A percentile compares a stretch with the other conserved stretches of the same genome.
Conservation (phyloP, 2,113 vertebrate genomes). For the Callipepla squamata region DNA sequence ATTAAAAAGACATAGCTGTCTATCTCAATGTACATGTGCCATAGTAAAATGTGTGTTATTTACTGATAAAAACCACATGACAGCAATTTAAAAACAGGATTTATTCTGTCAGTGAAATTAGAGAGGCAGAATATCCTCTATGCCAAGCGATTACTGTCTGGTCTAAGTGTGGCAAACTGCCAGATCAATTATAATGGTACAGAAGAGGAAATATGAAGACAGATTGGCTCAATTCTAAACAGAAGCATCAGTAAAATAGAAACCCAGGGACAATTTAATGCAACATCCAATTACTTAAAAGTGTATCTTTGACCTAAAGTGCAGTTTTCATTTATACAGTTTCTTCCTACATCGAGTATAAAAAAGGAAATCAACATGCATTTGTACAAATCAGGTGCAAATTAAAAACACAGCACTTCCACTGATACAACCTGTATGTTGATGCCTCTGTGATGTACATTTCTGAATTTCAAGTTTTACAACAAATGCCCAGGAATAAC, state of each 20-base stretch:
- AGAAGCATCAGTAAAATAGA: constrained; percentile 70
- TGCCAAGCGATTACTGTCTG: constrained; percentile 65
- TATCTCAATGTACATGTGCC: constrained; percentile 57
- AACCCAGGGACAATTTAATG: constrained; percentile 73
- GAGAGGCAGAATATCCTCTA: constrained; percentile 66
- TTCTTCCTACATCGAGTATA: not conserved
- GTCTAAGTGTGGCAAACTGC: constrained; percentile 56
- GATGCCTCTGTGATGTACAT: not conserved
- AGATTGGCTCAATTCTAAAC: constrained; percentile 76
- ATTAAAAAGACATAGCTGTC: constrained; percentile 63
- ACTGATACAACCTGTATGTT: not conserved
- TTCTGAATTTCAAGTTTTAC: not conserved
- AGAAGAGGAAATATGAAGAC: constrained; percentile 79
- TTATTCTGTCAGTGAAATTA: constrained; percentile 77
- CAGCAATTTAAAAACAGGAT: constrained; percentile 67
- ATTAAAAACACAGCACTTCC: not conserved
- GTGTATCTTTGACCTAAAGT: constrained; percentile 5
- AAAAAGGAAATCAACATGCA: not conserved
- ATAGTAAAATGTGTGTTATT: constrained; percentile 74
- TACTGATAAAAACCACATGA: constrained; percentile 77
- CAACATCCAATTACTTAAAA: constrained; percentile 73
- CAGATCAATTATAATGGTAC: constrained; percentile 77
- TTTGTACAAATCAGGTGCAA: not conserved
- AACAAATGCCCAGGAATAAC: not conserved
- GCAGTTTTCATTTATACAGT: constrained; percentile 29